Evolutionary conservation across 2,888 invertebrate species (phyloP), one percentile per base, ranked within the genome.

Genomic region (Yponomeuta malinellus): DNA sequence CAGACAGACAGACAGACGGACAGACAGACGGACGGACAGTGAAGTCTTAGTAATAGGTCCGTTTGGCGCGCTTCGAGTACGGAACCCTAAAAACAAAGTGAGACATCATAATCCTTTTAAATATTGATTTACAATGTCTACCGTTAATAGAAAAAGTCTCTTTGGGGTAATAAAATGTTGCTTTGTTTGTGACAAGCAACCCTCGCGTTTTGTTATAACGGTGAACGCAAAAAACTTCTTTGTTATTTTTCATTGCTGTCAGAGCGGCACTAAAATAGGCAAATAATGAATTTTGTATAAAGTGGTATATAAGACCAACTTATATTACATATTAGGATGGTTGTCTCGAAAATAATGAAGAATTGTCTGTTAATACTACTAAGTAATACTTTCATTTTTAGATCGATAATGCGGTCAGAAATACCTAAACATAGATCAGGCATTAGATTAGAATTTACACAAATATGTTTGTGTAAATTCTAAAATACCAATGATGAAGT

Each of bases 101-200:
- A 77, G 70, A 80, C 78, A 83, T 85, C 77, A 84, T 84, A 85
- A 87, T 83, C 84, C 84, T 82, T 86, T 80, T 76, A 76, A 76
- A 78, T 37, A 78, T 79, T 86, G 85, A 89, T 89, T 89, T 88
- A 87, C 83, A 79, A 75, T 71, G 73, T 72, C 72, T 72, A 48
- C 80, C 78, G 72, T 73, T 70, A 73, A 63, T 69, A 15, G 63
- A 65, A 70, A 71, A 65, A 64, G 68, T 70, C 70, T 70, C 48
- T 67, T 64, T 52, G 33, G 5, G 23, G 29, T n/a, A 63, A 63
- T 70, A 33, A 37, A 33, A 69, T 29, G 31, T 12, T 10, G 43
- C 37, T 43, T 63, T 69, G 37, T 63, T 69, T 59, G 48, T 52
- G 48, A 31, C 31, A 31, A 12, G 23, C 33, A 48, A 48, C 48